A percentile compares a stretch with the other conserved stretches of the same genome.
These are phyloP conservation scores for Halocynthia roretzi DNA, from an alignment of 23 tunicate genomes.

Conservation along the genomic window DNA sequence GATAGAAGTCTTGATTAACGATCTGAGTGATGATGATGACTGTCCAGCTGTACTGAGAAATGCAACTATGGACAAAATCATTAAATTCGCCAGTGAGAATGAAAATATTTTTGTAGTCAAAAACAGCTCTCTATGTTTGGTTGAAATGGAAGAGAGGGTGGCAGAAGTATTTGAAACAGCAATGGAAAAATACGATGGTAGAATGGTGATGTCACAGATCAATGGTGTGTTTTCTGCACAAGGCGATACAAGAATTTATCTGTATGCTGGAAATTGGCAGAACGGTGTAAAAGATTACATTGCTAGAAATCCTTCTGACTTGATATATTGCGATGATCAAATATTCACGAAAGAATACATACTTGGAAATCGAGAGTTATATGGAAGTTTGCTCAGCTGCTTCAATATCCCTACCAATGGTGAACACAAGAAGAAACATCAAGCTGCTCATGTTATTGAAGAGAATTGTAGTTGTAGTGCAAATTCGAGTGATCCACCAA, in stretches of 20 bases:
- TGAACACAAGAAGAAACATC: conserved; percentile 9
- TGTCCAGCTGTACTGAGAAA: conserved; percentile 19
- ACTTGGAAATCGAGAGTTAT: no score
- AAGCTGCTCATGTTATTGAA: neutral
- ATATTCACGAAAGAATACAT: no score
- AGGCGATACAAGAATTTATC: neutral
- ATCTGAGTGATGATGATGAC: conserved; percentile 1
- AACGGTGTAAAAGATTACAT: no score
- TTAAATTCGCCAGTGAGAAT: neutral
- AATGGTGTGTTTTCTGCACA: neutral
- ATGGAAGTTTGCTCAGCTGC: no score
- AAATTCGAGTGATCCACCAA: neutral
- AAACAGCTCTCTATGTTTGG: conserved; percentile 4
- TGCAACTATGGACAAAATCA: neutral
- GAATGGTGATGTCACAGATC: neutral
- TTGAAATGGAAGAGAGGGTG: conserved; percentile 4
- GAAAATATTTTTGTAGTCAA: conserved; percentile 1
- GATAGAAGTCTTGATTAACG: conserved; percentile 1
- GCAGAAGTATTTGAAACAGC: conserved; percentile 1
- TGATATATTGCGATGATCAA: no score
- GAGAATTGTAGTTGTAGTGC: neutral
- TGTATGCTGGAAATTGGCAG: no score
- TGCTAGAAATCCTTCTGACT: no score
- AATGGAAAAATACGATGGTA: neutral
- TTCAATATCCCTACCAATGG: conserved; percentile 8